A percentile compares a stretch with the other conserved stretches of the same genome.
phyloP scores from a whole-genome alignment of 2,797 vertebrate genomes.

The Danio choprae region DNA sequence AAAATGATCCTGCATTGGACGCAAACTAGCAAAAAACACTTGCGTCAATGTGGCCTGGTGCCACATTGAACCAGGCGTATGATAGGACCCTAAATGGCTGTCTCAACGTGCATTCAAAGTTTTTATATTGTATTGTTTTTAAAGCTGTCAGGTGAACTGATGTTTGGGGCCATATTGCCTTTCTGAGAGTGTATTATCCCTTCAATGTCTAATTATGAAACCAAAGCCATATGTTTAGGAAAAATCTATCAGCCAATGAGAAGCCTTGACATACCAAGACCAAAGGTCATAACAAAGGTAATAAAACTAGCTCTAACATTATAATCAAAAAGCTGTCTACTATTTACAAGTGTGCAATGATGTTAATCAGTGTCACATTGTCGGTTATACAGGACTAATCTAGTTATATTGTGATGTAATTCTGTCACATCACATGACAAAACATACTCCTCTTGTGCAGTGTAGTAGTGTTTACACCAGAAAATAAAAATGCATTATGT shows the following conservation, averaged over 20 bases:
- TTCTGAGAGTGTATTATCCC: background rate
- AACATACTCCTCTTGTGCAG: background rate
- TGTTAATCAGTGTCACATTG: background rate
- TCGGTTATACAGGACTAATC: background rate
- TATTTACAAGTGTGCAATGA: background rate
- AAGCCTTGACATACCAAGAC: background rate
- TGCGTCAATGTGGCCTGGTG: too few relatives aligned
- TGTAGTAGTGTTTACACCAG: background rate
- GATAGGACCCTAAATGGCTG: too few relatives aligned
- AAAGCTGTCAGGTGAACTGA: too few relatives aligned
- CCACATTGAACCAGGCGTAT: too few relatives aligned
- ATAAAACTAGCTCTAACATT: slow-evolving; percentile 2
- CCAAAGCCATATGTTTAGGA: slow-evolving; percentile 4
- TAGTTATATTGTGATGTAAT: background rate
- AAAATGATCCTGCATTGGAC: too few relatives aligned
- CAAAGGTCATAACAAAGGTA: background rate
- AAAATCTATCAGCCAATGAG: slow-evolving; percentile 1
- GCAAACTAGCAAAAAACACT: too few relatives aligned
- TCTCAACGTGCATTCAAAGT: too few relatives aligned
- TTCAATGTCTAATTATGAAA: slow-evolving; percentile 1
- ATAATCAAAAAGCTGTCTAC: slow-evolving; percentile 1
- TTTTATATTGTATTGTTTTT: too few relatives aligned
- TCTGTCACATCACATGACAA: background rate
- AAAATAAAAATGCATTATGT: background rate
- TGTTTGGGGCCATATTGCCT: background rate